Percentiles rank a stretch among this genome's conserved stretches.
Evolutionary conservation across 2,888 invertebrate species (phyloP).

Genomic region (Rhabditophanes sp.): DNA sequence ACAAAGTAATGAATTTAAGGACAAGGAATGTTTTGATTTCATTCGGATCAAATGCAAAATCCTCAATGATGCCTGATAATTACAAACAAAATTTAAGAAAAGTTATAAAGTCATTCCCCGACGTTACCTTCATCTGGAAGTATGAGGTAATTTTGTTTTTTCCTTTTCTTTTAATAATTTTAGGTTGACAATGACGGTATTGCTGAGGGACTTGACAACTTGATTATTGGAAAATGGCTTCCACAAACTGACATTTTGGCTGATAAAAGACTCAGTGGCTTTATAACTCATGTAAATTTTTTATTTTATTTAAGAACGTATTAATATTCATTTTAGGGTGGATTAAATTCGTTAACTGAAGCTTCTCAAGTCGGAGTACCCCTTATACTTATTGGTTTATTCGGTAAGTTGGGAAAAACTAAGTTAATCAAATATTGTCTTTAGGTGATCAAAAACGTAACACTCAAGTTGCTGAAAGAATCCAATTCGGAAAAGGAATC

Average conservation of each 20-base stretch:
- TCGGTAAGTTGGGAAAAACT: too few species aligned
- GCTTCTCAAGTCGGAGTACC: too few species aligned
- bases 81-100: constrained; percentile 1
- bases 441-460: constrained; percentile 3
- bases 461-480: constrained; percentile 4
- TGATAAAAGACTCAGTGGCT: constrained; percentile 3
- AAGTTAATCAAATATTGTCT: too few species aligned
- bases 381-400: too few species aligned
- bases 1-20: not conserved
- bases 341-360: too few species aligned
- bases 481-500: constrained; percentile 2
- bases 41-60: not conserved
- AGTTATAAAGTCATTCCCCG: too few species aligned
- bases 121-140: constrained; percentile 5
- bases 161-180: too few species aligned
- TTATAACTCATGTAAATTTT: constrained; percentile 5
- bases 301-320: too few species aligned
- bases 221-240: constrained; percentile 1
- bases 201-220: constrained; percentile 2
- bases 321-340: too few species aligned
- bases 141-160: too few species aligned
- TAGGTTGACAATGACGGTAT: too few species aligned
- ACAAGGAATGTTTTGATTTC: constrained; percentile 2
- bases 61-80: not conserved
- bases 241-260: constrained; percentile 2